Percentiles rank a stretch among this genome's conserved stretches.
phyloP scores from a whole-genome alignment of 2,113 vertebrate genomes.

The Corydoras sp. region DNA sequence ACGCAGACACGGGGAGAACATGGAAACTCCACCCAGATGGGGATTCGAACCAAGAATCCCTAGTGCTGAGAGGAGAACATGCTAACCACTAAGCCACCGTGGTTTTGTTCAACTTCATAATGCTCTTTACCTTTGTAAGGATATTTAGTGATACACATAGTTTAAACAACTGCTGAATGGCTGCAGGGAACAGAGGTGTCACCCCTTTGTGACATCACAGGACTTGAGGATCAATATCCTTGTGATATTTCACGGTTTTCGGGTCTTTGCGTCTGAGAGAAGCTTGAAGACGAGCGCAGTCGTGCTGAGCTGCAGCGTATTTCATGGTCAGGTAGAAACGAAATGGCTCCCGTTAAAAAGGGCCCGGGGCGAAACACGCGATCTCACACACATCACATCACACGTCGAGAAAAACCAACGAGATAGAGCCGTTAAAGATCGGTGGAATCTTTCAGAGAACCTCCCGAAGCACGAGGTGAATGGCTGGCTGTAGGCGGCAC shows the following conservation, averaged over 20 bases:
- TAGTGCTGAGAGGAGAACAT: no score
- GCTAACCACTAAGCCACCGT: no score
- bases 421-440: neutral
- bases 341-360: conserved; percentile 22
- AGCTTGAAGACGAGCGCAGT: neutral
- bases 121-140: no score
- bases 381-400: conserved; percentile 1
- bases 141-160: no score
- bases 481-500: neutral
- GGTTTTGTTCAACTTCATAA: no score
- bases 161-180: no score
- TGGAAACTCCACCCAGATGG: no score
- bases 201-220: no score
- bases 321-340: conserved; percentile 24
- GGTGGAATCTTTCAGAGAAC: neutral
- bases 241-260: neutral
- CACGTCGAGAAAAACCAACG: neutral
- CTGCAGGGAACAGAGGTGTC: no score
- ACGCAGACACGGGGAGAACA: no score
- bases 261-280: neutral
- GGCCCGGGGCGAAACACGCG: conserved; percentile 3
- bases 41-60: no score
- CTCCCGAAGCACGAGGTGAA: neutral
- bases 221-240: no score
- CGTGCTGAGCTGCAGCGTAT: conserved; percentile 21